Conservation (phyloP, 1,140 invertebrate genomes). For the Zaprionus vittiger region DNA sequence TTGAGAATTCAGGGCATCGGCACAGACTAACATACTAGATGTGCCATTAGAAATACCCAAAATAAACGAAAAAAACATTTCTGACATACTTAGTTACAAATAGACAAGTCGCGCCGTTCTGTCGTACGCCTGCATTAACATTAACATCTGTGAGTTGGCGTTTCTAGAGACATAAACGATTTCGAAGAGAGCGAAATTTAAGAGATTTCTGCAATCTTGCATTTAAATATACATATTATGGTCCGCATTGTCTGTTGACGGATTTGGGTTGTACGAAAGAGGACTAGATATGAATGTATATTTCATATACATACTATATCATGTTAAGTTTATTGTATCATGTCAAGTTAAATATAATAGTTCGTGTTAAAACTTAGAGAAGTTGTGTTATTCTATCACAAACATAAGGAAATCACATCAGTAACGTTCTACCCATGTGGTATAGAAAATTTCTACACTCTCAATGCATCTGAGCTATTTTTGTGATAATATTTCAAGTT, state of each 20-base stretch:
- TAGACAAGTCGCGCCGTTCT: slow-evolving; percentile 25
- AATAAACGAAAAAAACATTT: slow-evolving; percentile 60
- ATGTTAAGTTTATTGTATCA: slow-evolving; percentile 40
- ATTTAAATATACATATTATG: background rate
- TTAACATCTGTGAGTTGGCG: slow-evolving; percentile 46
- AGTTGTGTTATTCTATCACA: background rate
- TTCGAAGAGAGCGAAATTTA: slow-evolving; percentile 34
- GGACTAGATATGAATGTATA: background rate
- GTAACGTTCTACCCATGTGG: background rate
- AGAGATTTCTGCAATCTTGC: slow-evolving; percentile 6
- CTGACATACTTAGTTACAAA: slow-evolving; percentile 77
- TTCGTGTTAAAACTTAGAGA: background rate
- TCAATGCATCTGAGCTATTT: background rate
- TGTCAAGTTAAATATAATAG: slow-evolving; percentile 46
- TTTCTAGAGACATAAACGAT: slow-evolving; percentile 2
- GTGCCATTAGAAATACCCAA: slow-evolving; percentile 73
- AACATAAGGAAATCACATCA: background rate
- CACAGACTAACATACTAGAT: slow-evolving; percentile 62
- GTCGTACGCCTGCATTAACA: slow-evolving; percentile 47
- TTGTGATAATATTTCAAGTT: background rate
- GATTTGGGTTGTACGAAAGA: background rate
- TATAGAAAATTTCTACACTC: background rate
- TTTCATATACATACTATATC: background rate
- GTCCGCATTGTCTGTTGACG: background rate
- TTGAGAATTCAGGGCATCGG: slow-evolving; percentile 63